phyloP scores from a whole-genome alignment of 2,797 vertebrate species.

The Acridotheres tristis region DNA sequence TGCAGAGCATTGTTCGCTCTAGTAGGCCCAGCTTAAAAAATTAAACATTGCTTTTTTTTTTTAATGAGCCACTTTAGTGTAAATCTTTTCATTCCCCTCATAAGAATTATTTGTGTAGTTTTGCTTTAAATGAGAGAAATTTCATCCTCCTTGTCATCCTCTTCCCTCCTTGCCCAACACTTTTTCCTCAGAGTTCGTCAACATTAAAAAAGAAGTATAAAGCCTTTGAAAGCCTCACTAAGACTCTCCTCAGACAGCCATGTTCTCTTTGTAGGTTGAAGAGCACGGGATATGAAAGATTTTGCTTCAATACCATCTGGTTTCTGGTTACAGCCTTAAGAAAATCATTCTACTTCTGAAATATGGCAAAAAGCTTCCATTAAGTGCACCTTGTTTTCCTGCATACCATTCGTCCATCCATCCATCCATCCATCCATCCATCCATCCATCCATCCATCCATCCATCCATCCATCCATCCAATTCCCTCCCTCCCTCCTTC shows the following conservation, averaged over 20 bases:
- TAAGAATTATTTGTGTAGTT: not conserved
- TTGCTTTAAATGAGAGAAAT: conserved; percentile 30
- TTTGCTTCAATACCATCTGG: not conserved
- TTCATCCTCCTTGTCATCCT: not conserved
- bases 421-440: not conserved
- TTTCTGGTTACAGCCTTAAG: not conserved
- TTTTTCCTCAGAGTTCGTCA: not conserved
- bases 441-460: not conserved
- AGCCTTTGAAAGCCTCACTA: not conserved
- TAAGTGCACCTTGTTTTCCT: not conserved
- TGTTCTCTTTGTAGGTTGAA: not conserved
- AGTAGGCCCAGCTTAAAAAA: not conserved
- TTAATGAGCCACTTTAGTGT: not conserved
- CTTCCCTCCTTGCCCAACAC: not conserved
- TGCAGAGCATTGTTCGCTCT: not conserved
- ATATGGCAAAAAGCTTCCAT: not conserved
- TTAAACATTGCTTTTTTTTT: not conserved
- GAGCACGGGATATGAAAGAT: not conserved
- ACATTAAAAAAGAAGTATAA: not conserved
- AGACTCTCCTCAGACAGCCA: not conserved
- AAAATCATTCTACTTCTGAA: not conserved
- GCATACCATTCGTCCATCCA: not conserved
- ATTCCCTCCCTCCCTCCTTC: rapidly evolving
- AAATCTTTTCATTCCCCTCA: not conserved
- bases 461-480: not conserved